Evolutionary conservation across 2,888 invertebrate genomes (phyloP).

Genomic region (Tupiocoris notatus): DNA sequence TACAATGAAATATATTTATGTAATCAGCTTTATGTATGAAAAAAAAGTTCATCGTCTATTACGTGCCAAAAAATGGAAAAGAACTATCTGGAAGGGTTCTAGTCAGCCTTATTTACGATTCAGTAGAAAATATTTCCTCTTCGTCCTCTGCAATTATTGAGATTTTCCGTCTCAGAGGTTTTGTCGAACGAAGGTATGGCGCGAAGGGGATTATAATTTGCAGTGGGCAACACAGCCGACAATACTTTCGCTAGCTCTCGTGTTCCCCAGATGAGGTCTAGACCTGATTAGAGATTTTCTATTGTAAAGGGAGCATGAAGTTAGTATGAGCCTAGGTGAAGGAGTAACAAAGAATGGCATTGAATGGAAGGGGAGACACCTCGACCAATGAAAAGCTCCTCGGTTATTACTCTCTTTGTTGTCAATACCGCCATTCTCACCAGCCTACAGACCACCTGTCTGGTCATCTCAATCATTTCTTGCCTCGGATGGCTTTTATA

Average conservation of each 20-base stretch:
- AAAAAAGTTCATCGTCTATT: too few species aligned
- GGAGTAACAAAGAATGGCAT: background rate
- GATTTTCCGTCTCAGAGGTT: too few species aligned
- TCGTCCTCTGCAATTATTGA: too few species aligned
- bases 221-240: too few species aligned
- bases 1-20: too few species aligned
- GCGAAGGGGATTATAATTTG: too few species aligned
- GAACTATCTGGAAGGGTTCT: too few species aligned
- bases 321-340: background rate
- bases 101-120: too few species aligned
- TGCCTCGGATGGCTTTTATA: background rate
- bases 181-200: too few species aligned
- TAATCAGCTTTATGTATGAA: too few species aligned
- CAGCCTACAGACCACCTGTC: background rate
- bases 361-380: background rate
- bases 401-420: conserved; percentile 7
- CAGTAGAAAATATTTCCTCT: too few species aligned
- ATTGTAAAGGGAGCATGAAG: background rate
- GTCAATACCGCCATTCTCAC: background rate
- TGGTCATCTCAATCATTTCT: background rate
- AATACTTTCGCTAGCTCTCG: background rate
- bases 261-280: background rate
- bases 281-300: conserved; percentile 4
- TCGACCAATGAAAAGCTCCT: background rate
- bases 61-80: too few species aligned